These are phyloP conservation scores for Theonella swinhoei DNA, from an alignment of 37 sponge, comb jelly and placozoan species.

Conservation along the genomic window DNA sequence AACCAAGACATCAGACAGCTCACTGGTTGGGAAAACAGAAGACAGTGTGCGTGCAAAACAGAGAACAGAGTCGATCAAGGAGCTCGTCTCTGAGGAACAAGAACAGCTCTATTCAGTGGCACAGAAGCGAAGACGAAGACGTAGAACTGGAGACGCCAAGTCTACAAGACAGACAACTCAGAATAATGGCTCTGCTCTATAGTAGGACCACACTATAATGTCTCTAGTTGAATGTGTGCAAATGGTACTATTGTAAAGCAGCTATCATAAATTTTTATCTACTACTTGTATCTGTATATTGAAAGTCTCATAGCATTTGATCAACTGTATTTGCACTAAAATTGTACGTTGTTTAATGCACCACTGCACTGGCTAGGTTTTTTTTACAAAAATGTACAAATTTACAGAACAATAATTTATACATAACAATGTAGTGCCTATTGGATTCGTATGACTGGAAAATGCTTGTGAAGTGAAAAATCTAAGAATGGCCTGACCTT, in stretches of 20 bases:
- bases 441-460: slow-evolving; percentile 82
- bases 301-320: neutral
- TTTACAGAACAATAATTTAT: neutral
- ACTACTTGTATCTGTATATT: neutral
- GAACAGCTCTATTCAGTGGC: neutral
- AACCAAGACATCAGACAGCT: neutral
- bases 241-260: slow-evolving; percentile 9
- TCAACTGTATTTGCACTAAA: neutral
- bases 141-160: neutral
- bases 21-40: neutral
- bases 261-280: neutral
- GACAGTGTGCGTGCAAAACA: neutral
- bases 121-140: slow-evolving; percentile 1
- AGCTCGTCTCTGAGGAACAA: neutral
- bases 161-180: neutral
- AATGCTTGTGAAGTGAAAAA: slow-evolving; percentile 82
- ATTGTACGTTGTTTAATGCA: neutral
- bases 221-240: neutral
- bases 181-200: neutral
- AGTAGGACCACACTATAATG: slow-evolving; percentile 30
- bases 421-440: neutral
- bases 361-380: no score
- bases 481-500: slow-evolving; percentile 67
- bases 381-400: neutral
- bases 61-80: neutral